Conservation (phyloP, 2,888 invertebrate genomes). For the Callyntrura guangdongensis region DNA sequence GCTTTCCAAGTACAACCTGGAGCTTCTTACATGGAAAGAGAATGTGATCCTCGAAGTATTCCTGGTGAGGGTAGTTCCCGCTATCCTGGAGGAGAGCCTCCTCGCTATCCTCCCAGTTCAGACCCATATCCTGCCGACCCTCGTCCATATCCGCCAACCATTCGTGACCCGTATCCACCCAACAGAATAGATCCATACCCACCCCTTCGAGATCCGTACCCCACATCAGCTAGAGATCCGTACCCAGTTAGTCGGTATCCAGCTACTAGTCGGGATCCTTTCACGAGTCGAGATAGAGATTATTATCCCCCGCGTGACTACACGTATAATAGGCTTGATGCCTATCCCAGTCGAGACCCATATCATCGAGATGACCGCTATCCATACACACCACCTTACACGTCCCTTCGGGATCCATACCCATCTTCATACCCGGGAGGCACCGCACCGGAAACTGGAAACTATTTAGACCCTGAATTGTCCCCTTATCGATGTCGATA, state of each 20-base stretch:
- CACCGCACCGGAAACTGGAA: no score
- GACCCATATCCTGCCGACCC: constrained; percentile 74
- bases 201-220: constrained; percentile 81
- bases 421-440: constrained; percentile 82
- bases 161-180: constrained; percentile 83
- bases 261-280: constrained; percentile 83
- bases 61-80: constrained; percentile 73
- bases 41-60: constrained; percentile 85
- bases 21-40: constrained; percentile 86
- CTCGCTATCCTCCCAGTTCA: constrained; percentile 64
- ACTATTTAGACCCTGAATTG: constrained; percentile 84
- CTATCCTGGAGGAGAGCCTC: constrained; percentile 77
- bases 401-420: constrained; percentile 79
- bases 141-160: constrained; percentile 82
- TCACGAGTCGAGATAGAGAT: constrained; percentile 80
- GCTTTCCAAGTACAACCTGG: constrained; percentile 86
- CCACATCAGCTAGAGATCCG: constrained; percentile 82
- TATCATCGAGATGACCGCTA: constrained; percentile 81
- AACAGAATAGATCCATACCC: constrained; percentile 83
- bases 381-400: constrained; percentile 81
- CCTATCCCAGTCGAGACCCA: constrained; percentile 83
- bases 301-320: constrained; percentile 81
- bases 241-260: constrained; percentile 83
- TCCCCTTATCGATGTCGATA: constrained; percentile 85
- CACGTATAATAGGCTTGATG: constrained; percentile 80